phyloP scores from a whole-genome alignment of 2,888 invertebrate species.

The Dicyrtoma fusca region DNA sequence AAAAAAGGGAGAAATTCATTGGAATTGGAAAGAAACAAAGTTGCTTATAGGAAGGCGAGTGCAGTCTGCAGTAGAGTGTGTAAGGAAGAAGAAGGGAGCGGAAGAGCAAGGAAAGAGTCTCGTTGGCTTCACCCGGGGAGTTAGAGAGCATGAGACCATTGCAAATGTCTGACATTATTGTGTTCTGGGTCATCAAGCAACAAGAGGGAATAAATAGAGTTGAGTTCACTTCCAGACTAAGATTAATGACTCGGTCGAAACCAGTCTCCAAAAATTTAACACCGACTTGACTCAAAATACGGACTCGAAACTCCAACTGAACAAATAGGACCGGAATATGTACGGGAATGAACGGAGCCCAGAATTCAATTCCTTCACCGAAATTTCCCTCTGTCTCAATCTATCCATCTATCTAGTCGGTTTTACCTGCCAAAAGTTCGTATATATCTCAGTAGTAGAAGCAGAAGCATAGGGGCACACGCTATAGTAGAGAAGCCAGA shows the following conservation, averaged over 20 bases:
- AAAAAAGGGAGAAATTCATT: not conserved
- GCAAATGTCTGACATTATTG: conserved; percentile 57
- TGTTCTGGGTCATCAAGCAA: conserved; percentile 57
- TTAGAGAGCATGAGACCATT: conserved; percentile 52
- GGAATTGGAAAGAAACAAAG: not conserved
- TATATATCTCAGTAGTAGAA: too few species aligned
- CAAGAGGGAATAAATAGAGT: conserved; percentile 57
- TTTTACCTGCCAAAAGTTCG: too few species aligned
- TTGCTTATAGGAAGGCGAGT: too few species aligned
- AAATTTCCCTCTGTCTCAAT: too few species aligned
- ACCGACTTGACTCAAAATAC: conserved; percentile 32
- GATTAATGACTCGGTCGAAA: conserved; percentile 53
- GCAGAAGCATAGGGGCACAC: too few species aligned
- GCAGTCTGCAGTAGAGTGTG: not conserved
- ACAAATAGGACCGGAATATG: too few species aligned
- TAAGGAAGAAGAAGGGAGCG: not conserved
- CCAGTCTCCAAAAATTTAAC: conserved; percentile 38
- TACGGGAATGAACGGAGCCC: not conserved
- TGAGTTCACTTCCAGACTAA: conserved; percentile 54
- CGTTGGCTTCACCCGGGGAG: conserved; percentile 28
- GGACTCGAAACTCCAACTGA: too few species aligned
- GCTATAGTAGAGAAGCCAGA: too few species aligned
- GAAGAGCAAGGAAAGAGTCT: conserved; percentile 23
- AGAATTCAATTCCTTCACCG: conserved; percentile 18
- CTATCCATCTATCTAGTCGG: not conserved